Evolutionary conservation across 2,888 invertebrate genomes (phyloP).

Genomic region (Ferdinandea cuprea): DNA sequence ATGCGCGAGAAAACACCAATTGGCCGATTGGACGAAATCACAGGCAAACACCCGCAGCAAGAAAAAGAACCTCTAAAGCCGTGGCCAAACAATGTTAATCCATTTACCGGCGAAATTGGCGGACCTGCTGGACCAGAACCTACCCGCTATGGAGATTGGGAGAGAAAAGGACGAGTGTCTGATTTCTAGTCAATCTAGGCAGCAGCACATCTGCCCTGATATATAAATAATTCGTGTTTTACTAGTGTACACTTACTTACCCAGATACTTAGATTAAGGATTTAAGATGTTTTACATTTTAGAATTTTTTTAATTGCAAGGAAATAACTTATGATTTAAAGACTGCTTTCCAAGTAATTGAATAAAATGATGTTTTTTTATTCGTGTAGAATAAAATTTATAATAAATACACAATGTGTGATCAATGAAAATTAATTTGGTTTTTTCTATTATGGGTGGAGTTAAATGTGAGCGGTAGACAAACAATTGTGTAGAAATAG

Average conservation of each 20-base stretch:
- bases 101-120: conserved; percentile 96
- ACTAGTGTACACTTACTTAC: conserved; percentile 6
- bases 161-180: conserved; percentile 97
- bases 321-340: conserved; percentile 46
- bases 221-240: conserved; percentile 1
- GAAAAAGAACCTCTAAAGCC: conserved; percentile 92
- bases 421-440: background rate
- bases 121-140: conserved; percentile 99
- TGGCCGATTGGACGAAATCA: conserved; percentile 90
- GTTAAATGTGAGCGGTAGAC: background rate
- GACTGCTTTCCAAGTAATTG: conserved; percentile 53
- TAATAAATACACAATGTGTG: background rate
- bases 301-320: conserved; percentile 30
- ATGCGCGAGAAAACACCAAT: conserved; percentile 87
- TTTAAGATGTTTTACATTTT: conserved; percentile 34
- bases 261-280: conserved; percentile 33
- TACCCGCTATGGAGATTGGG: conserved; percentile 99
- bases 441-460: background rate
- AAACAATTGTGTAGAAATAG: background rate
- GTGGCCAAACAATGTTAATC: conserved; percentile 95
- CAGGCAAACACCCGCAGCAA: conserved; percentile 88
- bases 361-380: conserved; percentile 15
- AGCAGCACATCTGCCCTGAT: background rate
- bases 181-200: conserved; percentile 89
- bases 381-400: conserved; percentile 12